Conservation (phyloP, 2,888 invertebrate species). For the Leucophora obtusa region DNA sequence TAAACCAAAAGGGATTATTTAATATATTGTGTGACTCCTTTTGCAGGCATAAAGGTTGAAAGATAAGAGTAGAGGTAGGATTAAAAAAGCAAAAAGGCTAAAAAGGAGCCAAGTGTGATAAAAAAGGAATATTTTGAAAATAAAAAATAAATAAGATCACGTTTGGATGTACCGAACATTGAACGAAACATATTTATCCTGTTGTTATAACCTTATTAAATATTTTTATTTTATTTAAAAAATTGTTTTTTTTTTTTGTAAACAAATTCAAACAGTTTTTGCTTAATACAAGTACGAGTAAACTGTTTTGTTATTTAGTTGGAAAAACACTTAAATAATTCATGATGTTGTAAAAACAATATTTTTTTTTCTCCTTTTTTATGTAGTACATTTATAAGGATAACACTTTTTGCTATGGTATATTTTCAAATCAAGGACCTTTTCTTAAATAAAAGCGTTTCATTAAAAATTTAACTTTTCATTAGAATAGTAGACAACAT, state of each 20-base stretch:
- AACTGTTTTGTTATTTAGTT: not conserved
- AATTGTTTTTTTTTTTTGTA: not conserved
- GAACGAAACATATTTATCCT: conserved; percentile 11
- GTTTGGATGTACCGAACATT: not conserved
- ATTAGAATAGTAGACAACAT: too few species aligned
- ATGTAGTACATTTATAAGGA: not conserved
- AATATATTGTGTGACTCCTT: conserved; percentile 36
- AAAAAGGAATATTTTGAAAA: not conserved
- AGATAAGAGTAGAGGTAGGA: conserved; percentile 8
- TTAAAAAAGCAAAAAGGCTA: not conserved
- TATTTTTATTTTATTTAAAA: conserved; percentile 1
- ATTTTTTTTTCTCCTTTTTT: conserved; percentile 11
- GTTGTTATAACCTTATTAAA: conserved; percentile 35
- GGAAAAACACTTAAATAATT: conserved; percentile 52
- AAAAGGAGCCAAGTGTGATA: not conserved
- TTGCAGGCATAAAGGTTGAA: conserved; percentile 1
- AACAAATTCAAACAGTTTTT: not conserved
- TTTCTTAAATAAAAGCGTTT: too few species aligned
- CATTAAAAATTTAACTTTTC: too few species aligned
- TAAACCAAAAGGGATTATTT: conserved; percentile 53
- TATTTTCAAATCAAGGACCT: not conserved
- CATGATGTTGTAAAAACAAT: conserved; percentile 48
- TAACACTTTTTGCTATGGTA: not conserved
- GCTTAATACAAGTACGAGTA: not conserved
- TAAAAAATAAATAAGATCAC: not conserved